phyloP scores from a whole-genome alignment of 2,113 vertebrate genomes.

The Neogobius melanostomus region DNA sequence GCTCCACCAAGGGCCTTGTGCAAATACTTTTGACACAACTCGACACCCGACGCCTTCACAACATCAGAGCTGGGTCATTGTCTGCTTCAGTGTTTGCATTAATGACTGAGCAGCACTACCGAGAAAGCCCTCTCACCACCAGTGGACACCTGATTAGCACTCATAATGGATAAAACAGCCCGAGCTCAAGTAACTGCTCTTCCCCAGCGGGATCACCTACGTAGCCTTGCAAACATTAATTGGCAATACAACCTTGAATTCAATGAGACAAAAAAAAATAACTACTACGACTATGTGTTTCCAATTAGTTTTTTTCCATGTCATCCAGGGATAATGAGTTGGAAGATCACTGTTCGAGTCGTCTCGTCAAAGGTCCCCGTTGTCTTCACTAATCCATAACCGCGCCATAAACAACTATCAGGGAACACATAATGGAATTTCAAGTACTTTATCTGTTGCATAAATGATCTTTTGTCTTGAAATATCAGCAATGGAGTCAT shows the following conservation, averaged over 20 bases:
- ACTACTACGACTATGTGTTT: slow-evolving; percentile 50
- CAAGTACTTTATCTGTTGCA: slow-evolving; percentile 28
- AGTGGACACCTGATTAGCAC: slow-evolving; percentile 57
- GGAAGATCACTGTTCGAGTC: slow-evolving; percentile 54
- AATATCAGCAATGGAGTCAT: slow-evolving; percentile 42
- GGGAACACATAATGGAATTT: slow-evolving; percentile 50
- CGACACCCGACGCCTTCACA: not conserved
- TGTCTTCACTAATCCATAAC: slow-evolving; percentile 51
- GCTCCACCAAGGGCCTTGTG: not conserved
- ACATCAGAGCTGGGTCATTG: not conserved
- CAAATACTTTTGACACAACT: not conserved
- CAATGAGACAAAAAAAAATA: slow-evolving; percentile 46
- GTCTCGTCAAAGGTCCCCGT: slow-evolving; percentile 50
- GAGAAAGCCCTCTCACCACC: slow-evolving; percentile 16
- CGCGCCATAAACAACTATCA: slow-evolving; percentile 50
- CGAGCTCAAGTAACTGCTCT: slow-evolving; percentile 42
- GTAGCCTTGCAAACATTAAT: slow-evolving; percentile 59
- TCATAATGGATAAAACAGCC: slow-evolving; percentile 56
- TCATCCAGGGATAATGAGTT: slow-evolving; percentile 35
- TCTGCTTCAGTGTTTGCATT: slow-evolving; percentile 1
- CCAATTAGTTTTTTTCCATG: slow-evolving; percentile 52
- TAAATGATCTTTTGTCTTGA: slow-evolving; percentile 41
- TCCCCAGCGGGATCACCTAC: slow-evolving; percentile 42
- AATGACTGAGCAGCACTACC: slow-evolving; percentile 12
- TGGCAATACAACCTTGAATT: slow-evolving; percentile 57